These are phyloP conservation scores for Drosophila seclusa DNA, from an alignment of 2,888 invertebrate genomes.

Conservation along the genomic window DNA sequence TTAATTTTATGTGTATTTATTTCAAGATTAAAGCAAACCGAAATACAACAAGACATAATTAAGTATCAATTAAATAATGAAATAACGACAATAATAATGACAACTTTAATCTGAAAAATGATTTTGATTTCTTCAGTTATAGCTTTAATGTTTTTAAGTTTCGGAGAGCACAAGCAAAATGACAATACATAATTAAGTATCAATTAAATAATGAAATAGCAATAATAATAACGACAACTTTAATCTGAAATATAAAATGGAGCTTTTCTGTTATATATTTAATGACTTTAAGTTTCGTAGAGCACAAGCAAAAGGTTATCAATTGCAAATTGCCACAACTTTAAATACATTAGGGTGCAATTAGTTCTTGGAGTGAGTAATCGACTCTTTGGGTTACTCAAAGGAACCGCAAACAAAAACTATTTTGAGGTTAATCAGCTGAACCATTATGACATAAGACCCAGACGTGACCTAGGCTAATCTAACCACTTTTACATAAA, in stretches of 20 bases:
- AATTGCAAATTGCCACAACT: not conserved
- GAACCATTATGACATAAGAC: not conserved
- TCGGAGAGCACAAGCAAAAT: not conserved
- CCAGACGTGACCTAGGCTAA: not conserved
- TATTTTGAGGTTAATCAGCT: not conserved
- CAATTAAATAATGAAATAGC: conserved; percentile 5
- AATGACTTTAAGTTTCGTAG: not conserved
- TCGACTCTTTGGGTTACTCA: not conserved
- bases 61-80: conserved; percentile 7
- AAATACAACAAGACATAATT: not conserved
- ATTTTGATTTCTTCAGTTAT: not conserved
- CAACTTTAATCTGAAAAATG: not conserved
- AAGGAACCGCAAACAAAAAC: not conserved
- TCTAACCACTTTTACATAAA: not conserved
- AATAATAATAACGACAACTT: not conserved
- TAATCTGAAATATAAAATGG: not conserved
- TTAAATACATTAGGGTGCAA: not conserved
- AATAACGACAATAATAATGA: not conserved
- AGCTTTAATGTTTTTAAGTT: not conserved
- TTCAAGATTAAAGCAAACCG: conserved; percentile 2
- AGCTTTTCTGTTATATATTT: not conserved
- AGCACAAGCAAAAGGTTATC: not conserved
- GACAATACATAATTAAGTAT: not conserved
- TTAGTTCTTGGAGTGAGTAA: not conserved
- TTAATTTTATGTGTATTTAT: conserved; percentile 25